Conservation (phyloP, 2,888 invertebrate genomes). For the Nomada ruficornis region DNA sequence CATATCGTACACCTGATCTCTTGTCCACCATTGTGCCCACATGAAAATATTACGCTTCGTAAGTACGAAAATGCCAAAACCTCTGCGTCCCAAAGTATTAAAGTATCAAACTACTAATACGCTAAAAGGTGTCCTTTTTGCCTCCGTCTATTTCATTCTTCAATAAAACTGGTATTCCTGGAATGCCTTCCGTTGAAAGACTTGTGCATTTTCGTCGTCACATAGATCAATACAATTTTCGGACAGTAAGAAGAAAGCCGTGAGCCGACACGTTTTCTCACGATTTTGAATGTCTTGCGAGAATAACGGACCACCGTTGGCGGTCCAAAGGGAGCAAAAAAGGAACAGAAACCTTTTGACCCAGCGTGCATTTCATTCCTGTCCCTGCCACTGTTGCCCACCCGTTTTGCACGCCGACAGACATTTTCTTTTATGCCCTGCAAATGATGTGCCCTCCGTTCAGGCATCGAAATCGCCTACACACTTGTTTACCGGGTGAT, state of each 20-base stretch:
- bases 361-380: conserved; percentile 17
- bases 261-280: conserved; percentile 57
- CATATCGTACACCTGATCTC: too few relatives aligned
- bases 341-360: conserved; percentile 44
- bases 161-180: not conserved
- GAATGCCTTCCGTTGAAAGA: conserved; percentile 11
- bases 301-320: conserved; percentile 47
- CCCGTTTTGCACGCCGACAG: conserved; percentile 3
- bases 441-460: conserved; percentile 58
- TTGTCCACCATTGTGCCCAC: too few relatives aligned
- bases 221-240: conserved; percentile 9
- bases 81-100: not conserved
- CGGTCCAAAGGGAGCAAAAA: conserved; percentile 30
- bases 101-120: not conserved
- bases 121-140: not conserved
- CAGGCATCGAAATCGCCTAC: conserved; percentile 81
- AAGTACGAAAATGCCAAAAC: not conserved
- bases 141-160: not conserved
- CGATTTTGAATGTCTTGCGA: conserved; percentile 59
- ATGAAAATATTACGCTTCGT: not conserved
- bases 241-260: conserved; percentile 5
- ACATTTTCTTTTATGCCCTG: conserved; percentile 48
- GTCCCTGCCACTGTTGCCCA: conserved; percentile 17
- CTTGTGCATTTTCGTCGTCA: conserved; percentile 42
- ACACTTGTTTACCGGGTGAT: conserved; percentile 68